Conservation (phyloP, 2,113 vertebrate genomes). For the Fregetta grallaria region DNA sequence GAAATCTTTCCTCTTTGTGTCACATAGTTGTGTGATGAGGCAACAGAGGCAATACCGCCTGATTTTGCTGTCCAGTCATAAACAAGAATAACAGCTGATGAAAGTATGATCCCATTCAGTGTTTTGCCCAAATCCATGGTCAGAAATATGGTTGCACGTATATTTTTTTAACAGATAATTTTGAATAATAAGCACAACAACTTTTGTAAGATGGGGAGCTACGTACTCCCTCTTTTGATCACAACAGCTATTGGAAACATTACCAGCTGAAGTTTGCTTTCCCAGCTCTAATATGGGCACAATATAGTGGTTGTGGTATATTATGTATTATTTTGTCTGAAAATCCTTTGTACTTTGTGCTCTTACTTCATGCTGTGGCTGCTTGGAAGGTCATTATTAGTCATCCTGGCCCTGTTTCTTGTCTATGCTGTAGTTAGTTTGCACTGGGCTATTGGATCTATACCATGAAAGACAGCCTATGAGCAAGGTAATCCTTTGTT, state of each 20-base stretch:
- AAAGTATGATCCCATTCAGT: neutral
- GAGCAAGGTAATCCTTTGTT: neutral
- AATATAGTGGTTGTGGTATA: neutral
- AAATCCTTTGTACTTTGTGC: neutral
- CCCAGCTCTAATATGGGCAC: neutral
- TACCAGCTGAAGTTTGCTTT: neutral
- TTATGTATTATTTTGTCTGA: neutral
- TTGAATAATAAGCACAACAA: neutral
- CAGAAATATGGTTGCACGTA: neutral
- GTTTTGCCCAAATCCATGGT: neutral
- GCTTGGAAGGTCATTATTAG: neutral
- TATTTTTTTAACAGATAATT: neutral
- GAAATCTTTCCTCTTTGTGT: neutral
- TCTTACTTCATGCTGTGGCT: neutral
- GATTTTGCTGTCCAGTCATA: neutral
- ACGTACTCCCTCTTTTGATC: fast-evolving
- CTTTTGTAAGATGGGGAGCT: neutral
- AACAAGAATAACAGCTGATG: neutral
- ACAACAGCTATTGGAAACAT: neutral
- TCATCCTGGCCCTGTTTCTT: neutral
- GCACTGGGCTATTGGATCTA: neutral
- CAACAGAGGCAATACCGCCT: neutral
- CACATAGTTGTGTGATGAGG: neutral
- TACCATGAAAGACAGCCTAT: neutral
- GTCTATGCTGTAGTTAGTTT: neutral